These are phyloP conservation scores for Patiria miniata DNA, from an alignment of 35 echinoderm and acorn worm species.

Conservation along the genomic window DNA sequence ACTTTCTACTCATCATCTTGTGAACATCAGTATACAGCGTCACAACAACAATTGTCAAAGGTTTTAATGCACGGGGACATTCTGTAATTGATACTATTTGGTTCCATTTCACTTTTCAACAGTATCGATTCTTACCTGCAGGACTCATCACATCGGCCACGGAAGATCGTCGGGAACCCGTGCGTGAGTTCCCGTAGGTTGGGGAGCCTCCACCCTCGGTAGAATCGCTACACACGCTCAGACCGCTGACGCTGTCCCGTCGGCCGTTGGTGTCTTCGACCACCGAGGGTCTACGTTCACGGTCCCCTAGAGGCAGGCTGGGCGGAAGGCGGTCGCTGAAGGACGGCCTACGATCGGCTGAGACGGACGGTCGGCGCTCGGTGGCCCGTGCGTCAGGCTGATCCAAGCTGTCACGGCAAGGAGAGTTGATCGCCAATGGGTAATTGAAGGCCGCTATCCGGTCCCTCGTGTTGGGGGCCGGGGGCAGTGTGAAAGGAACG, in stretches of 20 bases:
- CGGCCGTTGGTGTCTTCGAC: conserved; percentile 48
- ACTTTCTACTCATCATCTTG: no score
- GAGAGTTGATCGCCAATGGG: conserved; percentile 62
- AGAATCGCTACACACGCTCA: conserved; percentile 61
- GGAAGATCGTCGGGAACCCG: conserved; percentile 43
- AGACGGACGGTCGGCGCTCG: conserved; percentile 39
- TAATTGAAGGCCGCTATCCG: conserved; percentile 82
- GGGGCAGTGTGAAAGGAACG: conserved; percentile 87
- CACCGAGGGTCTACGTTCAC: conserved; percentile 13
- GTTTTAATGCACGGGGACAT: no score
- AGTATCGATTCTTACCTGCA: conserved; percentile 28
- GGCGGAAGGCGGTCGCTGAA: conserved; percentile 34
- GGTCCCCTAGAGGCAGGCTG: neutral
- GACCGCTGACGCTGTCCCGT: conserved; percentile 46
- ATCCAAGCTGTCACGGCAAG: conserved; percentile 59
- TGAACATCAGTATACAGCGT: no score
- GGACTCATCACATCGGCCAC: conserved; percentile 51
- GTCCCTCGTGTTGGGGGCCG: conserved; percentile 68
- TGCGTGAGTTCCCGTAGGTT: conserved; percentile 33
- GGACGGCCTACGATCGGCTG: conserved; percentile 48
- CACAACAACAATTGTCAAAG: no score
- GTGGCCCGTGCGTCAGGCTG: conserved; percentile 49
- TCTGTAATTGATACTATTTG: no score
- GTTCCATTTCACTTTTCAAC: no score
- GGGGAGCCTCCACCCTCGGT: conserved; percentile 54